Conservation (phyloP, 2,113 vertebrate species). For the Bos javanicus region DNA sequence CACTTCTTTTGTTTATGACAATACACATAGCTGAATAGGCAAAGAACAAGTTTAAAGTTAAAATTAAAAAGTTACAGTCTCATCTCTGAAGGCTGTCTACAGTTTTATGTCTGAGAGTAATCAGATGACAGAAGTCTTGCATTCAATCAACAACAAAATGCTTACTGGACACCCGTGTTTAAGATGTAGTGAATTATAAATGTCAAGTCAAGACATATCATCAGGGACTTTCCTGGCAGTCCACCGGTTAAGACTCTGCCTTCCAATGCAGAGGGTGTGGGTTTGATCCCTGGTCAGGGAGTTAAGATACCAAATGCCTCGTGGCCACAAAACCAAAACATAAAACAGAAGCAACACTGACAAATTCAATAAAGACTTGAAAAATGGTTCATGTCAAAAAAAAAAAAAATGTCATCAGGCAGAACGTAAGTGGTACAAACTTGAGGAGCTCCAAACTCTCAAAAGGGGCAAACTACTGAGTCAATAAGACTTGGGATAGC, state of each 20-base stretch:
- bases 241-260: neutral
- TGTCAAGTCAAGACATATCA: neutral
- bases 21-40: neutral
- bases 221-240: neutral
- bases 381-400: neutral
- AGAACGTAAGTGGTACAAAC: neutral
- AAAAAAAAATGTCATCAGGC: neutral
- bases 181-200: neutral
- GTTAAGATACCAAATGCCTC: neutral
- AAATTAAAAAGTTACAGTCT: neutral
- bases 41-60: neutral
- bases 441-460: neutral
- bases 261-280: neutral
- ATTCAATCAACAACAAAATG: neutral
- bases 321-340: neutral
- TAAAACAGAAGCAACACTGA: neutral
- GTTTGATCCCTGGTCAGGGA: neutral
- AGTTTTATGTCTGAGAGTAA: conserved; percentile 1
- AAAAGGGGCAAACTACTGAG: neutral
- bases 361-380: neutral
- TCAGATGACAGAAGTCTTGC: neutral
- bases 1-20: neutral
- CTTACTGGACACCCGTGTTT: neutral
- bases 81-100: neutral
- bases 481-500: neutral